Evolutionary conservation across 2,888 invertebrate species (phyloP).

Genomic region (Eupithecia vulgata): DNA sequence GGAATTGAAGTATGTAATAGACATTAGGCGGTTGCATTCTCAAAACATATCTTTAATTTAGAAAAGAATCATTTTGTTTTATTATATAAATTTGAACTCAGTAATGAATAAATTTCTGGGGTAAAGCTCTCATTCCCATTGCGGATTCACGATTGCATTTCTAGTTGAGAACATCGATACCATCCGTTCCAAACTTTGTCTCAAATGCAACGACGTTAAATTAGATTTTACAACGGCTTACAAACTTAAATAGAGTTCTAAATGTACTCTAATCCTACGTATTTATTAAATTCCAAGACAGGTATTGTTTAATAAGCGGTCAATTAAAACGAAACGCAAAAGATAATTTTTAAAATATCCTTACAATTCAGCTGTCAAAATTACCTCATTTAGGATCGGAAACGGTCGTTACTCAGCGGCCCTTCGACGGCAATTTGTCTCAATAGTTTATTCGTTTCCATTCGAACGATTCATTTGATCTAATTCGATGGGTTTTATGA

Average conservation of each 20-base stretch:
- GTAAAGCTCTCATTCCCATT: background rate
- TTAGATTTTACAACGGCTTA: no score
- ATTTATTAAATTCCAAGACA: background rate
- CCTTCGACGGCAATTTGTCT: constrained; percentile 26
- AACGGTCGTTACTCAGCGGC: constrained; percentile 26
- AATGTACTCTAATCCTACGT: background rate
- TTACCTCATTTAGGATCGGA: constrained; percentile 30
- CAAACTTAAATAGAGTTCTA: background rate
- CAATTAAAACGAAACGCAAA: background rate
- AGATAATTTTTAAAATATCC: constrained; percentile 2
- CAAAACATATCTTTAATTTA: no score
- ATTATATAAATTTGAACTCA: no score
- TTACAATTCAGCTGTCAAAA: constrained; percentile 27
- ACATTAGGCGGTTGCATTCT: background rate
- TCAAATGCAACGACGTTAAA: background rate
- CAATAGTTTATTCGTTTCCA: constrained; percentile 14
- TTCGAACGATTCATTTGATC: constrained; percentile 7
- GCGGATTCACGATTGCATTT: background rate
- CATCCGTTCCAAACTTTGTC: background rate
- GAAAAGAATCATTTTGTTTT: no score
- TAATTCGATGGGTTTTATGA: background rate
- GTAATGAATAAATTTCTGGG: no score
- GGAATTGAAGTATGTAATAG: background rate
- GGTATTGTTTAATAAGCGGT: background rate
- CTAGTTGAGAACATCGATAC: background rate